phyloP scores from a whole-genome alignment of 2,888 invertebrate species.

The Dioctria linearis region DNA sequence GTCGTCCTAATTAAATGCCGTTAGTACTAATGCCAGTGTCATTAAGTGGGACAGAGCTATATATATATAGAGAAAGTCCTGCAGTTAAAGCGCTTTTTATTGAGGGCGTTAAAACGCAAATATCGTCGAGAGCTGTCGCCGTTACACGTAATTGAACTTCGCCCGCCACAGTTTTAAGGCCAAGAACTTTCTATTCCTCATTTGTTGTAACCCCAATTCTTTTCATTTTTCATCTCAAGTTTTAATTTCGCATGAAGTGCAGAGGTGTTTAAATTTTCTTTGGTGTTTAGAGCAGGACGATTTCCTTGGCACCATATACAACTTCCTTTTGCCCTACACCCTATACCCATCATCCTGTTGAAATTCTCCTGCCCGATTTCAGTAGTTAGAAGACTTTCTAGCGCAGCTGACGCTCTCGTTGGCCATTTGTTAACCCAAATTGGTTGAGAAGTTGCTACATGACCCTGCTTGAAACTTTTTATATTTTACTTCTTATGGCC shows the following conservation, averaged over 20 bases:
- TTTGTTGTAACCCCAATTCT: slow-evolving; percentile 41
- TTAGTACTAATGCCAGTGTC: slow-evolving; percentile 47
- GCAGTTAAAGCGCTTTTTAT: slow-evolving; percentile 1
- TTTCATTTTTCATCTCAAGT: slow-evolving; percentile 49
- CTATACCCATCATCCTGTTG: neutral
- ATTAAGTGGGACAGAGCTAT: slow-evolving; percentile 22
- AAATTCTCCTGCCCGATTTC: slow-evolving; percentile 32
- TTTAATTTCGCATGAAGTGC: slow-evolving; percentile 46
- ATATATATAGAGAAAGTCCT: neutral
- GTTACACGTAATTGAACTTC: slow-evolving; percentile 20
- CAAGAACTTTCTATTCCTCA: slow-evolving; percentile 11
- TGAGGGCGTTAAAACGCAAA: slow-evolving; percentile 1
- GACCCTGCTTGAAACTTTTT: slow-evolving; percentile 41
- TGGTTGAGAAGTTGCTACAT: slow-evolving; percentile 51
- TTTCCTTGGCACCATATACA: slow-evolving; percentile 36
- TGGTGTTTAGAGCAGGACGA: neutral
- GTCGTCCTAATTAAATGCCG: slow-evolving; percentile 57
- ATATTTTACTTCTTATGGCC: slow-evolving; percentile 38
- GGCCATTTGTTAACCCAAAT: slow-evolving; percentile 51
- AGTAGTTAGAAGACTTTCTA: slow-evolving; percentile 46
- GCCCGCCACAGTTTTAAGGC: slow-evolving; percentile 25
- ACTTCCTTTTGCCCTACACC: slow-evolving; percentile 5
- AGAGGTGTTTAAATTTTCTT: slow-evolving; percentile 51
- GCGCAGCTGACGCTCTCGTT: slow-evolving; percentile 48
- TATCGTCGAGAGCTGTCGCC: neutral